Base-by-base conservation (phyloP, 1,140 invertebrate species). In the Zaprionus kolodkinae region DNA sequence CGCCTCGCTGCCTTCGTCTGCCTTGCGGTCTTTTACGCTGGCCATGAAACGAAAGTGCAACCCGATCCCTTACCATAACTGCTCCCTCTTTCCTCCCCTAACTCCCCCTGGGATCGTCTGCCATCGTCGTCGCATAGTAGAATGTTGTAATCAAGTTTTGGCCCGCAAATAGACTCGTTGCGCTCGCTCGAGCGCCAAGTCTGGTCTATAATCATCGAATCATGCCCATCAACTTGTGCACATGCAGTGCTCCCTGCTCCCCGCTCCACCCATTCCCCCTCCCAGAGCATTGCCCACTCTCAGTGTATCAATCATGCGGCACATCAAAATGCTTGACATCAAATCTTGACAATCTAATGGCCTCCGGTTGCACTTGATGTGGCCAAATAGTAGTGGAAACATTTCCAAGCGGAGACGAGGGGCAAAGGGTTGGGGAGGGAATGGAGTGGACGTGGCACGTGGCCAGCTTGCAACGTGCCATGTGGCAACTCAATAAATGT, bases 191-290 rank as follows among this genome's bases (percentile, higher is more conserved):
- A 87, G 80, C 84, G 84, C 83, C 83, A 88, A 80, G 83, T 87
- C 84, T 87, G 88, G 84, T 87, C 83, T 87, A 87, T 87, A 87
- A 87, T 87, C 84, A 87, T 80, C 84, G 78, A 85, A 86, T 85
- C 82, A 86, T 78, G 82, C 64, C 64, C 70, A 62, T 45, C 82
- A 86, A 81, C 30, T 66, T 70, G 38, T 72, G 40, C 52, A 62
- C 48, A 75, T 60, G 54, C 62, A 73, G 17, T 72, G 45, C 7
- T 25, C 6, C 17, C 36, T 11, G 27, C 27, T n/a, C n/a, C n/a
- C 27, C 6, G 43, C 33, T 35, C 48, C 17, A 2, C 1, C 33
- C 10, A 25, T 27, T 1, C 10, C 30, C 4, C 12, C 17, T 1
- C 5, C 5, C 52, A n/a, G n/a, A n/a, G n/a, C 54, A 0, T 10